These are phyloP conservation scores for Diloba caeruleocephala DNA, from an alignment of 2,888 invertebrate species.

Conservation along the genomic window DNA sequence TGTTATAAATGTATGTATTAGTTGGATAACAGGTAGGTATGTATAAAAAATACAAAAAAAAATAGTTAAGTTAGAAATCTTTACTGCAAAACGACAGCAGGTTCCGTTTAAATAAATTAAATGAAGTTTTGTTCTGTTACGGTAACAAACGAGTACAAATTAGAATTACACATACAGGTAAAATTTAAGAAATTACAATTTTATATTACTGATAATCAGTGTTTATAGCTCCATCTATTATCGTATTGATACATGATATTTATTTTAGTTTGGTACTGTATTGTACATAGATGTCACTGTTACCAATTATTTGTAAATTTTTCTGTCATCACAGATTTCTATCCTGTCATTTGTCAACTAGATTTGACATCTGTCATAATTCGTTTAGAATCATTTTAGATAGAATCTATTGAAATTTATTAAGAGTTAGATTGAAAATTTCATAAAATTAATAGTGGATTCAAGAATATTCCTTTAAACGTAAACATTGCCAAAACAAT, in stretches of 20 bases:
- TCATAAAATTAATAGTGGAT: conserved; percentile 6
- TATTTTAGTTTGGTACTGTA: neutral
- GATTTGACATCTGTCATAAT: conserved; percentile 58
- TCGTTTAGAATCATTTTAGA: conserved; percentile 23
- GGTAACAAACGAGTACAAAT: no score
- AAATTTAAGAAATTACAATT: no score
- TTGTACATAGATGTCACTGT: conserved; percentile 48
- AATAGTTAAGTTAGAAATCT: no score
- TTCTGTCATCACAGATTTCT: conserved; percentile 36
- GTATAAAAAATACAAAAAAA: no score
- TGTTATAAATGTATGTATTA: no score
- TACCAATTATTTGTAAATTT: conserved; percentile 35
- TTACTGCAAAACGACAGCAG: no score
- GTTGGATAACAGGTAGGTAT: no score
- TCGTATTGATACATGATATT: neutral
- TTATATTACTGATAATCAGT: no score
- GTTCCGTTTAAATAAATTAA: no score
- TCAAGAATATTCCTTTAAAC: conserved; percentile 15
- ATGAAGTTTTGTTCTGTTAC: no score
- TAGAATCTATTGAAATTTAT: conserved; percentile 55
- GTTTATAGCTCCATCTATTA: conserved; percentile 37
- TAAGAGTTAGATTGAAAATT: conserved; percentile 15
- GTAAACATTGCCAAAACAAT: conserved; percentile 59
- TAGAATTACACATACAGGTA: no score
- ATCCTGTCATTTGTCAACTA: conserved; percentile 40